phyloP scores from a whole-genome alignment of 2,113 vertebrate genomes.

The mouse (Mus musculus) region DNA sequence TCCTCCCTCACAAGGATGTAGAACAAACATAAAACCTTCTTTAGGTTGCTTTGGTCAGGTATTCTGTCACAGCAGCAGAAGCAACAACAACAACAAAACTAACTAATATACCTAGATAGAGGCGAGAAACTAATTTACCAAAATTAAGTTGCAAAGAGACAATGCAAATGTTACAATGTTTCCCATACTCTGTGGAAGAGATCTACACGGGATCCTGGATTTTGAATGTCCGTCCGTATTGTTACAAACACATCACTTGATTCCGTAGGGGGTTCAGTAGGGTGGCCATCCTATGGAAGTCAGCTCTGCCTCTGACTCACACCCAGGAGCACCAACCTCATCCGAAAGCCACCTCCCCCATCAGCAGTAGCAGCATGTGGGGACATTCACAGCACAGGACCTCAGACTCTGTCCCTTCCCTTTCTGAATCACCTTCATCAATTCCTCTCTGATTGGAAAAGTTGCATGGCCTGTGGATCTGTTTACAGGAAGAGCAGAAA shows the following conservation, averaged over 20 bases:
- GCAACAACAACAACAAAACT: neutral
- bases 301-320: neutral
- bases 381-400: neutral
- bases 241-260: neutral
- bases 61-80: neutral
- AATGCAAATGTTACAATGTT: neutral
- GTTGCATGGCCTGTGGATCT: neutral
- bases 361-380: no score
- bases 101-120: neutral
- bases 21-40: neutral
- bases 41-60: neutral
- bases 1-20: neutral
- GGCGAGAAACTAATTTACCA: neutral
- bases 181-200: neutral
- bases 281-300: neutral
- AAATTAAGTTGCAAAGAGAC: neutral
- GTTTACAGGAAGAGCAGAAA: neutral
- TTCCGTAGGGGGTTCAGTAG: neutral
- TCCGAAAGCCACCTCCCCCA: no score
- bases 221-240: no score
- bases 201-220: neutral
- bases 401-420: neutral
- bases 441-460: neutral
- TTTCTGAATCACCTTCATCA: neutral
- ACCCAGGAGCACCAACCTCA: neutral